Evolutionary conservation across 2,797 vertebrate genomes (phyloP).

Genomic region (Brotula barbata): DNA sequence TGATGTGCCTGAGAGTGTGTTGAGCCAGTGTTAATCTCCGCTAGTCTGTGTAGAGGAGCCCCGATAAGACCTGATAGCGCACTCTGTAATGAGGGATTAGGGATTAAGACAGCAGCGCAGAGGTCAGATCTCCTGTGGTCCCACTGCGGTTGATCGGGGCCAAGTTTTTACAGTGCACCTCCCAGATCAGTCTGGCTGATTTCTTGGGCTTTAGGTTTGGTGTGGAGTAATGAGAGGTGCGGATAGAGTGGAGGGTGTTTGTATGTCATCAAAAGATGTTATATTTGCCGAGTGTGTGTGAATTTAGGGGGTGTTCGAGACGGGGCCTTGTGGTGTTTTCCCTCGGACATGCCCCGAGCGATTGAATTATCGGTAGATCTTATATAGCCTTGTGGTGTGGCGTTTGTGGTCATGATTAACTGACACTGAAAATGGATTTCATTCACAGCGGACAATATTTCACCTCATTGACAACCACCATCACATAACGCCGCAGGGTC

Average conservation of each 20-base stretch:
- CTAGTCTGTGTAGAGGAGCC: conserved; percentile 64
- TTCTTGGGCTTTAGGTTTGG: neutral
- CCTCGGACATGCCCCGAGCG: conserved; percentile 16
- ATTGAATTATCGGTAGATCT: conserved; percentile 50
- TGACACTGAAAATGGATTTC: conserved; percentile 67
- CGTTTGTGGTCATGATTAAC: conserved; percentile 64
- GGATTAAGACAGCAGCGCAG: conserved; percentile 61
- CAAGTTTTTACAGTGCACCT: conserved; percentile 13
- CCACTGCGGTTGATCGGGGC: conserved; percentile 54
- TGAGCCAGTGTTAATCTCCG: conserved; percentile 75
- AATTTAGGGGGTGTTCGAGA: neutral
- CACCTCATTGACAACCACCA: conserved; percentile 55
- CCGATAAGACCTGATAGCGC: conserved; percentile 63
- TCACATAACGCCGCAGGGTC: conserved; percentile 52
- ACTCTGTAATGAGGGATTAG: conserved; percentile 74
- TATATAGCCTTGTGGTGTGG: conserved; percentile 27
- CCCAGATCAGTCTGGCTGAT: conserved; percentile 3
- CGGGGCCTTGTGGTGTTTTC: conserved; percentile 17
- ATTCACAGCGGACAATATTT: conserved; percentile 48
- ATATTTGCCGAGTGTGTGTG: conserved; percentile 9
- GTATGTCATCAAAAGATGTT: conserved; percentile 1
- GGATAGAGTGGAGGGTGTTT: neutral
- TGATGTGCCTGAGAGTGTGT: conserved; percentile 69
- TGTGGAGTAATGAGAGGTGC: neutral
- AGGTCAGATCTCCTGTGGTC: conserved; percentile 67